Base-by-base conservation (phyloP, 2,797 vertebrate genomes). In the Premnoplex brunnescens region DNA sequence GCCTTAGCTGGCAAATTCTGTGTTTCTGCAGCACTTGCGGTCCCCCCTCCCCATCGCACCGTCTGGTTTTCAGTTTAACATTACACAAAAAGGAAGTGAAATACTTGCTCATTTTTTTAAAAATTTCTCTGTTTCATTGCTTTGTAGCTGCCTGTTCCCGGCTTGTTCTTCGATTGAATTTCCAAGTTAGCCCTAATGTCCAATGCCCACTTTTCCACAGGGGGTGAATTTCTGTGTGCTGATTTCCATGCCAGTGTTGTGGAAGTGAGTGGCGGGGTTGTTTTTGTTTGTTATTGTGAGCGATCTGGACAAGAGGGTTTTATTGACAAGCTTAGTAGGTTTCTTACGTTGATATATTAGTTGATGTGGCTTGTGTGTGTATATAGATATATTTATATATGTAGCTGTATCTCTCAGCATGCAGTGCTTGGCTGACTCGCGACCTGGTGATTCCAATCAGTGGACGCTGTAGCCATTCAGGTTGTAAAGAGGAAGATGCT, bases 401-500 rank as follows among this genome's bases (percentile, higher is more conserved):
- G 4, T 24, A 5, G 27, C 17, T 28, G 9, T 28, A 4, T 11
- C 14, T 24, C 72, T 55, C 39, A 60, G 63, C 23, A 17, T 19
- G 3, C 20, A 28, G 28, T 16, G 8, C 11, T 37, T 28, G 52
- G 1, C 46, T 19, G 48, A 3, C 26, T 11, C 4, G 41, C 2
- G 67, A 4, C 54, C 27, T 11, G 44, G 43, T 6, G 66, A 5
- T 1, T 18, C 0, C 18, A 23, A 16, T 22, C 10, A 22, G 84
- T 6, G 39, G 41, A 2, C 12, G 2, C 23, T n/a, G 28, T 5
- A 3, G 37, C 67, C 37, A 1, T 56, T 32, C 3, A 2, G 69
- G 23, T 30, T 46, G 2, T 12, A 7, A 44, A 16, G 67, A n/a
- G 41, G 1, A 7, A 24, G 48, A 7, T 20, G 9, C 3, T 10